Base-by-base conservation (phyloP, 2,797 vertebrate species). In the Fistularia tabacaria region DNA sequence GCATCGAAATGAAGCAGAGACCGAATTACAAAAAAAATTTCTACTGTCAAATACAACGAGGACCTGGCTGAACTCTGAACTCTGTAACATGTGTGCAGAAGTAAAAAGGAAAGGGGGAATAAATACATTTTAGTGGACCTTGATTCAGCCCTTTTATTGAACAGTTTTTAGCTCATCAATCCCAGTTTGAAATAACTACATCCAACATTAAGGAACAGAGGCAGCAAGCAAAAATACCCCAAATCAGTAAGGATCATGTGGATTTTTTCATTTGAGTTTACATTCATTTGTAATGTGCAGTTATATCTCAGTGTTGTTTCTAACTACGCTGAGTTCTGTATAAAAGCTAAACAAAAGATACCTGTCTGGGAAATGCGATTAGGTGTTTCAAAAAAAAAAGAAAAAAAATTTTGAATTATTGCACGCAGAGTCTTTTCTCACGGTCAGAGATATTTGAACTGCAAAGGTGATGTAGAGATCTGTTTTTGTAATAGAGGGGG, bases 221-320 rank as follows among this genome's bases (percentile, higher is more conserved):
- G 61, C 57, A 64, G 42, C 71, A 62, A 45, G 14, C 39, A 57
- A 38, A 53, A 11, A 12, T 10, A 15, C 52, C 42, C 6, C 54
- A 48, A 62, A 70, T 70, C 60, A 73, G 51, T 8, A 40, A 56
- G 49, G 63, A 75, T 77, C 36, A 77, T 66, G 54, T 73, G 62
- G 53, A 69, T 74, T 51, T 65, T 55, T 66, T 54, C 25, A 25
- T 25, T 25, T 25, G 25, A 25, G 25, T 25, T 25, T 2, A 5
- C 2, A 25, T 25, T 25, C 2, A 25, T 25, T 25, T 25, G 25
- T 25, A 5, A 25, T 25, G 25, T 3, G 25, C 2, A 25, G 5
- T 25, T 25, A 25, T 25, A 25, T 25, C 25, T 25, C 13, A 41
- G 7, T 12, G 11, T 45, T 45, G 11, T 13, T 13, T 12, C 6